Conservation (phyloP, 1,140 invertebrate genomes). For the Drosophila persimilis region DNA sequence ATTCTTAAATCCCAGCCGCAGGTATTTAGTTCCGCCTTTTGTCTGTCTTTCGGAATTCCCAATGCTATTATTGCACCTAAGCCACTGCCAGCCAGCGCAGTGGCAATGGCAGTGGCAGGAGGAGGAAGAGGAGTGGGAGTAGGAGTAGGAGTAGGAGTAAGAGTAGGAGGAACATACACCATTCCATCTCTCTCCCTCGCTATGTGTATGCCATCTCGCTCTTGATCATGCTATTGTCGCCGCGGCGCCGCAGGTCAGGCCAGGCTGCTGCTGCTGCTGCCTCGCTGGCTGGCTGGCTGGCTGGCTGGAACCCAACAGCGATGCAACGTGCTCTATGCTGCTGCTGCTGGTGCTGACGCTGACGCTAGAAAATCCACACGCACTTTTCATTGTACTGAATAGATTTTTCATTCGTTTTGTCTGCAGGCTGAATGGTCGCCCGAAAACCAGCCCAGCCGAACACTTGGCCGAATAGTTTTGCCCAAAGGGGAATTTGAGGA, state of each 20-base stretch:
- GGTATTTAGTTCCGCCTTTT: conserved; percentile 81
- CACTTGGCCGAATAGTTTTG: too few species aligned
- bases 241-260: conserved; percentile 69
- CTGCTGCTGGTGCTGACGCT: conserved; percentile 8
- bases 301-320: conserved; percentile 43
- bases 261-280: background rate
- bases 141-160: too few species aligned
- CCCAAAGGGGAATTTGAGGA: too few species aligned
- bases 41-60: conserved; percentile 73
- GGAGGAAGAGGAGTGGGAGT: conserved; percentile 6
- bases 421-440: conserved; percentile 26
- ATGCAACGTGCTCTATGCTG: conserved; percentile 18
- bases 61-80: conserved; percentile 81
- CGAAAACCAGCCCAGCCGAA: background rate
- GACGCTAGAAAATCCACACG: conserved; percentile 60
- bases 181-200: background rate
- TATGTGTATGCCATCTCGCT: conserved; percentile 23
- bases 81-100: conserved; percentile 43
- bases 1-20: conserved; percentile 80
- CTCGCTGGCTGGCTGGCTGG: too few species aligned
- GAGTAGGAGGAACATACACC: conserved; percentile 5
- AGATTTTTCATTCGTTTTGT: conserved; percentile 20
- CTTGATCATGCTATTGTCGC: conserved; percentile 40
- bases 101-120: background rate
- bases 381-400: conserved; percentile 45